Percentiles rank a stretch among this genome's conserved stretches.
Conservation (phyloP, 2,797 vertebrate species). For the Sparidentex hasta region DNA sequence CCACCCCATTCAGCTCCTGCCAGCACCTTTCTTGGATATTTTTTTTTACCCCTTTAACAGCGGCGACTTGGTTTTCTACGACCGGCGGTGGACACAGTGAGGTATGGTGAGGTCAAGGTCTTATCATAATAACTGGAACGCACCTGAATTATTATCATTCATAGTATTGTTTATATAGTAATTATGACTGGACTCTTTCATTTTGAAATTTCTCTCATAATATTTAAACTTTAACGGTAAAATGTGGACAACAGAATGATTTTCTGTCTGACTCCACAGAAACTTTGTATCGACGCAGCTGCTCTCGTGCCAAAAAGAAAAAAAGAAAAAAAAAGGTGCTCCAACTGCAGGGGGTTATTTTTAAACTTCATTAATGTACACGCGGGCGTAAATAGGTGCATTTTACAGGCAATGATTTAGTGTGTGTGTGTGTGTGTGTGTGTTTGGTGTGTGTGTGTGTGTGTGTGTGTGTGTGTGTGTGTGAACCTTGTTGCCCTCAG, state of each 20-base stretch:
- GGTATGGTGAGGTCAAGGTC: slow-evolving; percentile 84
- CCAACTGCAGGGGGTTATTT: slow-evolving; percentile 65
- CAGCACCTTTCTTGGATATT: slow-evolving; percentile 76
- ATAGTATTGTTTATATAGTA: background rate
- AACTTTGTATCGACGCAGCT: slow-evolving; percentile 29
- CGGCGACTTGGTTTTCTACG: slow-evolving; percentile 83
- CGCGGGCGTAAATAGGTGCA: slow-evolving; percentile 63
- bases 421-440: slow-evolving; percentile 46
- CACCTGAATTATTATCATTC: background rate
- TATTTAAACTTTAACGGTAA: slow-evolving; percentile 10
- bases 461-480: slow-evolving; percentile 57
- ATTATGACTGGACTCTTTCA: background rate
- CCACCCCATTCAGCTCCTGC: slow-evolving; percentile 73
- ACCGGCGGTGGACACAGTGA: slow-evolving; percentile 83
- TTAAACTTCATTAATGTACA: slow-evolving; percentile 76
- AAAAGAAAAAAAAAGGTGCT: slow-evolving; percentile 28
- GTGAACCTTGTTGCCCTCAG: slow-evolving; percentile 67
- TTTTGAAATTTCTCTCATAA: background rate
- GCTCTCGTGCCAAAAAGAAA: slow-evolving; percentile 33
- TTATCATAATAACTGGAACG: slow-evolving; percentile 44
- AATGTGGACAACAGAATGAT: background rate
- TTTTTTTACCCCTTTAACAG: slow-evolving; percentile 91
- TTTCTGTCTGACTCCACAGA: slow-evolving; percentile 2
- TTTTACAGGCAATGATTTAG: background rate
- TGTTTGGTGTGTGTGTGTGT: slow-evolving; percentile 53